These are phyloP conservation scores for Anabas testudineus DNA, from an alignment of 2,797 vertebrate species.

Conservation along the genomic window DNA sequence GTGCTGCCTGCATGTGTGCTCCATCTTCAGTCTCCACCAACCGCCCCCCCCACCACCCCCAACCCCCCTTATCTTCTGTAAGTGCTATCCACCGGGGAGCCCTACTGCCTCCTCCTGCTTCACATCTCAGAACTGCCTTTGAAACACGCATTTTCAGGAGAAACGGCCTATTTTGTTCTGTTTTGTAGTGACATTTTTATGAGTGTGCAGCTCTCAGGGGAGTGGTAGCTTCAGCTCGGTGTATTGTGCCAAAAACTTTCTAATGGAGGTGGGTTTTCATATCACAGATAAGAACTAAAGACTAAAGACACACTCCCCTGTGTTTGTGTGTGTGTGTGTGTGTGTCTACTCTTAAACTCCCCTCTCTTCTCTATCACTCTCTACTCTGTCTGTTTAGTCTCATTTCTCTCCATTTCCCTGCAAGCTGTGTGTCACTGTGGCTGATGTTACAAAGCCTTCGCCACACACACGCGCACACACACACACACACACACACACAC, in stretches of 20 bases:
- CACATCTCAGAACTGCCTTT: constrained; percentile 55
- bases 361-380: constrained; percentile 25
- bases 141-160: constrained; percentile 59
- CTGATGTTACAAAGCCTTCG: constrained; percentile 1
- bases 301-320: constrained; percentile 18
- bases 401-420: constrained; percentile 43
- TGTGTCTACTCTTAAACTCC: constrained; percentile 22
- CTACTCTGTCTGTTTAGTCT: constrained; percentile 18
- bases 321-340: not conserved
- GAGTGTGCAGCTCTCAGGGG: constrained; percentile 51
- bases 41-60: not conserved
- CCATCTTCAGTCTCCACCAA: constrained; percentile 3
- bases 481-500: not conserved
- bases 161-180: constrained; percentile 64
- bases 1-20: constrained; percentile 42
- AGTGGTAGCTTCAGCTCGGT: constrained; percentile 41
- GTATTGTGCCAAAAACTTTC: constrained; percentile 49
- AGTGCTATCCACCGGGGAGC: constrained; percentile 58
- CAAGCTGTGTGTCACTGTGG: constrained; percentile 15
- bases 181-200: constrained; percentile 62
- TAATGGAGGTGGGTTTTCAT: constrained; percentile 40
- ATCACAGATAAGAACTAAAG: constrained; percentile 33
- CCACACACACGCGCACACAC: constrained; percentile 12
- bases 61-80: constrained; percentile 36
- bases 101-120: constrained; percentile 47